Evolutionary conservation across 2,888 invertebrate species (phyloP).

Genomic region (Drosophila neutralis): DNA sequence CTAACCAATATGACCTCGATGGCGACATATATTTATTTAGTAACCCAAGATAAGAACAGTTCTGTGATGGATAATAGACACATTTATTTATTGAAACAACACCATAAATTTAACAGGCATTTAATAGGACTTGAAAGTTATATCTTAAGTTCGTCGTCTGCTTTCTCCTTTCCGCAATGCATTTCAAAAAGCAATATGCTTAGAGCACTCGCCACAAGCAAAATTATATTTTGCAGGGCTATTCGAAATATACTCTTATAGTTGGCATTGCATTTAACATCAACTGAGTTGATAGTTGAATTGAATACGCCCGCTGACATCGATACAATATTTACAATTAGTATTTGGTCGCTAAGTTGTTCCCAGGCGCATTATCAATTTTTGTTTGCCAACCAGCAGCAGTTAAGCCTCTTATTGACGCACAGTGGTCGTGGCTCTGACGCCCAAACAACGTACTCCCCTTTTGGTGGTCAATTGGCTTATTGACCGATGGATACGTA

Average conservation of each 20-base stretch:
- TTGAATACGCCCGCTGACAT: conserved; percentile 13
- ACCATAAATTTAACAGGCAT: conserved; percentile 27
- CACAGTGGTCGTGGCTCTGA: conserved; percentile 25
- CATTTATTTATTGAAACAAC: conserved; percentile 41
- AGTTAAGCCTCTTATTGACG: conserved; percentile 60
- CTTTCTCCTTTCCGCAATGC: conserved; percentile 2
- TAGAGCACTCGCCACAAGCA: background rate
- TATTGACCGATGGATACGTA: conserved; percentile 30
- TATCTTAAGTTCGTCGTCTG: conserved; percentile 1
- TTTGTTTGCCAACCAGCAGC: conserved; percentile 49
- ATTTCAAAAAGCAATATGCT: conserved; percentile 25
- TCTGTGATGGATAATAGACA: conserved; percentile 9
- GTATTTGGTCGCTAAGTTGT: conserved; percentile 59
- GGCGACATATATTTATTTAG: conserved; percentile 57
- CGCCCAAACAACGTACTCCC: conserved; percentile 12
- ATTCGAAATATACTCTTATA: background rate
- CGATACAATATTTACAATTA: conserved; percentile 51
- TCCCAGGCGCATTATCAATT: conserved; percentile 44
- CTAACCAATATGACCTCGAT: conserved; percentile 14
- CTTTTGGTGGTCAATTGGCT: conserved; percentile 3
- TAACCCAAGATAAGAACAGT: conserved; percentile 31
- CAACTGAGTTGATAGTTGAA: conserved; percentile 31
- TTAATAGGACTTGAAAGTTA: conserved; percentile 34
- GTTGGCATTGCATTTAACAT: conserved; percentile 4
- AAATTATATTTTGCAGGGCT: conserved; percentile 9